These are phyloP conservation scores for Platichthys flesus DNA, from an alignment of 2,113 vertebrate species.

Conservation along the genomic window DNA sequence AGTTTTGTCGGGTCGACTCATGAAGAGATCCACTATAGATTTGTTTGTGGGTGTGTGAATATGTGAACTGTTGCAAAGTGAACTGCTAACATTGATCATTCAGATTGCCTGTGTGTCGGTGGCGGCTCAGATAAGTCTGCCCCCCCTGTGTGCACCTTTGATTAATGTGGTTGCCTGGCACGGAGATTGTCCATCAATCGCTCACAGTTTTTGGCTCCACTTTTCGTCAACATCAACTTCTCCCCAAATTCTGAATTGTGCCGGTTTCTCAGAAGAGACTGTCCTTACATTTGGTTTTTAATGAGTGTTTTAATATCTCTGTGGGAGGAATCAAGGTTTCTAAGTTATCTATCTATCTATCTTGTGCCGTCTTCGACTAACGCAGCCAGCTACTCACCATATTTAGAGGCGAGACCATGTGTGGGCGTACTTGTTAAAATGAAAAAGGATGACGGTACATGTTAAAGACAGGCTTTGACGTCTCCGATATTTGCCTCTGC, in stretches of 20 bases:
- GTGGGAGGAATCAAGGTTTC: conserved; percentile 30
- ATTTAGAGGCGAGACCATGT: not conserved
- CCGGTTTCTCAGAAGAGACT: not conserved
- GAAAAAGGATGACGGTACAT: not conserved
- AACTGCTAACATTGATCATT: not conserved
- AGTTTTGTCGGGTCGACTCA: conserved; percentile 7
- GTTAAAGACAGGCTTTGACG: not conserved
- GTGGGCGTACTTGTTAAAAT: not conserved
- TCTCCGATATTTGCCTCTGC: not conserved
- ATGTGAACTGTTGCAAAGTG: not conserved
- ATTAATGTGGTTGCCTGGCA: conserved; percentile 8
- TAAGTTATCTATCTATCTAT: too few species aligned
- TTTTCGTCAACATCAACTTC: not conserved
- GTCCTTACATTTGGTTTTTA: conserved; percentile 30
- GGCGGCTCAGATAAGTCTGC: not conserved
- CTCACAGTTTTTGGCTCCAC: conserved; percentile 10
- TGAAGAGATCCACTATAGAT: not conserved
- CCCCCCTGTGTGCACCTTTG: conserved; percentile 11
- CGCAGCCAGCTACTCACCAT: not conserved
- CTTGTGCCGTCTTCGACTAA: conserved; percentile 6
- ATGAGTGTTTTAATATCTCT: conserved; percentile 43
- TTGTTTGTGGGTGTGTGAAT: not conserved
- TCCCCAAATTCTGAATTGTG: not conserved
- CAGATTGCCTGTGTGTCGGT: not conserved
- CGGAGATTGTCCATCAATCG: conserved; percentile 11